These are phyloP conservation scores for Glaucomys volans DNA, from an alignment of 2,113 vertebrate species.

Conservation along the genomic window DNA sequence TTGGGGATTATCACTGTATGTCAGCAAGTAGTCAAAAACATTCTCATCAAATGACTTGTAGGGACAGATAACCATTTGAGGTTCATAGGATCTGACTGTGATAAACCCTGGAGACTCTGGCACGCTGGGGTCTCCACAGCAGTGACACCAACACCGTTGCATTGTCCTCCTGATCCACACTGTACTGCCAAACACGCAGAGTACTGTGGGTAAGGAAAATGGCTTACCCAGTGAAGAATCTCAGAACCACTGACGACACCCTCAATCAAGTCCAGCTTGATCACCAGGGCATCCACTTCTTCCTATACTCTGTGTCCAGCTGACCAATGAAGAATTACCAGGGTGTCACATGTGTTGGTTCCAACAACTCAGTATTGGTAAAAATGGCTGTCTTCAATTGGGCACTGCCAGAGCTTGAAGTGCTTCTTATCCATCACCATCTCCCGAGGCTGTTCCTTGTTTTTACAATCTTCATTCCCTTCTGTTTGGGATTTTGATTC, in stretches of 20 bases:
- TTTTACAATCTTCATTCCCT: neutral
- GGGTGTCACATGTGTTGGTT: constrained; percentile 93
- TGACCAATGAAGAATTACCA: constrained; percentile 98
- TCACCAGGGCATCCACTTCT: constrained; percentile 96
- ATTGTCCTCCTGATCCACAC: constrained; percentile 92
- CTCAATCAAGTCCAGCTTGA: constrained; percentile 96
- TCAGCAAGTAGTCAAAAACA: constrained; percentile 96
- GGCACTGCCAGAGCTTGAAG: constrained; percentile 94
- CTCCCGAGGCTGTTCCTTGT: constrained; percentile 90
- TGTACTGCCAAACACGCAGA: constrained; percentile 94
- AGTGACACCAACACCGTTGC: constrained; percentile 94
- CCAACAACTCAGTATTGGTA: constrained; percentile 97
- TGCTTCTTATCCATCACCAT: constrained; percentile 94
- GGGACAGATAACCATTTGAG: too few relatives aligned
- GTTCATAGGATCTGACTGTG: too few relatives aligned
- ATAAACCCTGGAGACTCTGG: too few relatives aligned
- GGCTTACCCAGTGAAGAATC: constrained; percentile 96
- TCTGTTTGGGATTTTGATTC: constrained; percentile 41
- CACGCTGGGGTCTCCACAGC: neutral
- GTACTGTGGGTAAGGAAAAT: constrained; percentile 98
- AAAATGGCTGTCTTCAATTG: constrained; percentile 90
- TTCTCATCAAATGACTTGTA: constrained; percentile 86
- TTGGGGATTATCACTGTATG: constrained; percentile 97
- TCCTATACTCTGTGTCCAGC: constrained; percentile 97
- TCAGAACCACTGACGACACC: constrained; percentile 92